Evolutionary conservation across 2,113 vertebrate genomes (phyloP).

Genomic region (Boulengeromyrus knoepffleri): DNA sequence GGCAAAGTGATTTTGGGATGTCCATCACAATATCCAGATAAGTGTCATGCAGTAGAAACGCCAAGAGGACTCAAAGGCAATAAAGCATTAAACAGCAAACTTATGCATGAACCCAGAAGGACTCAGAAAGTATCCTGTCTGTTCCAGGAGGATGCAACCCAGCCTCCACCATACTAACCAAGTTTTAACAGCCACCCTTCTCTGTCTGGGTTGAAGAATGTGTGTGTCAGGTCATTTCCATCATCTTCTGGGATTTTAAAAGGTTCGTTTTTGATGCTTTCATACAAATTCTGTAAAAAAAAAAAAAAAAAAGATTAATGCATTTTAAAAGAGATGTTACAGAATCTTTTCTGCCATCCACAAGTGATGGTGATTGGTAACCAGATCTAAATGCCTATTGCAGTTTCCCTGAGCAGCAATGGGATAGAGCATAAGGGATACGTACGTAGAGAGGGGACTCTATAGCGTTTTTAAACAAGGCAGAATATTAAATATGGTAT

Average conservation of each 20-base stretch:
- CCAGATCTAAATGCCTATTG: not conserved
- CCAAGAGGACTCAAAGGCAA: not conserved
- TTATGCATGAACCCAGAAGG: not conserved
- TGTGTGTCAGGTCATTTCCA: slow-evolving; percentile 94
- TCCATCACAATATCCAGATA: not conserved
- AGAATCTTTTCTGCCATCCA: not conserved
- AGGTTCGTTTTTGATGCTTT: slow-evolving; percentile 98
- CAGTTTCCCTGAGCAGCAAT: not conserved
- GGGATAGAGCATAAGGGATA: not conserved
- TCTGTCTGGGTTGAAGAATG: slow-evolving; percentile 97
- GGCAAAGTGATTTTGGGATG: not conserved
- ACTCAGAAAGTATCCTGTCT: not conserved
- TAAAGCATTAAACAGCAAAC: not conserved
- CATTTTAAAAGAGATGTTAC: no score
- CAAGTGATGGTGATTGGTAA: not conserved
- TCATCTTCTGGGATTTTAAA: slow-evolving; percentile 99
- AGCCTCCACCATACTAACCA: slow-evolving; percentile 62
- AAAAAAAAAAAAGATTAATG: slow-evolving; percentile 7
- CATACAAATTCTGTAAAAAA: slow-evolving; percentile 82
- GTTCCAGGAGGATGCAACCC: not conserved
- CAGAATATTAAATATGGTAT: not conserved
- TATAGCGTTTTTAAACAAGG: not conserved
- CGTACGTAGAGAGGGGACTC: not conserved
- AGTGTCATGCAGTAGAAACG: not conserved
- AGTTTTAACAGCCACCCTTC: slow-evolving; percentile 98